Evolutionary conservation across 2,888 invertebrate genomes (phyloP), one percentile per base, ranked within the genome.

Genomic region (Catocala fraxini): DNA sequence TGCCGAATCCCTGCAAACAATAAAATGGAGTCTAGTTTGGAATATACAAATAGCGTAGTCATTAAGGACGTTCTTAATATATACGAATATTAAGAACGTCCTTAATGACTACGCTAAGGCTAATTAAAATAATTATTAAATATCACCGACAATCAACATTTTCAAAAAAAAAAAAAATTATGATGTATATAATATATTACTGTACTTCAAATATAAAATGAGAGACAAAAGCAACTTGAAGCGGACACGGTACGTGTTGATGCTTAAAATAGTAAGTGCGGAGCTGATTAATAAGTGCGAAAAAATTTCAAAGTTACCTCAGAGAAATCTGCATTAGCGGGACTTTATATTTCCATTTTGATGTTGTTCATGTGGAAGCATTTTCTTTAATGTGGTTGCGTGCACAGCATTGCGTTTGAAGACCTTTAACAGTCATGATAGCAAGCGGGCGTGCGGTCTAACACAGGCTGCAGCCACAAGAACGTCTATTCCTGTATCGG

Each of bases 1-100:
- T 75, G 80, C 73, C 71, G 73, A 75, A 82, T 73, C 76, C 73
- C 65, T 78, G 76, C 72, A 70, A 77, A 73, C 73, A 73, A 75
- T 71, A 75, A 66, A 63, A 67, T 47, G 10, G 7, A 56, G 43
- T 68, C 63, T 70, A 60, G 59, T 61, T 64, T 70, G 53, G 43
- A 59, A 63, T 63, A 51, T 41, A 71, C 13, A 25, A 59, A 59
- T n/a, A n/a, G n/a, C n/a, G n/a, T n/a, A n/a, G n/a, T n/a, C n/a
- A n/a, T n/a, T n/a, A n/a, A n/a, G n/a, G n/a, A n/a, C n/a, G n/a
- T n/a, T n/a, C n/a, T n/a, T n/a, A n/a, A n/a, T n/a, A n/a, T n/a
- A n/a, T n/a, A n/a, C n/a, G n/a, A n/a, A 39, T 34, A 51, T 51
- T 51, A 35, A 51, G 6, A 11, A 39, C 43, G 12, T 51, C 45